Conservation (phyloP, 2,113 vertebrate genomes). For the Benitochromis conjunctus region DNA sequence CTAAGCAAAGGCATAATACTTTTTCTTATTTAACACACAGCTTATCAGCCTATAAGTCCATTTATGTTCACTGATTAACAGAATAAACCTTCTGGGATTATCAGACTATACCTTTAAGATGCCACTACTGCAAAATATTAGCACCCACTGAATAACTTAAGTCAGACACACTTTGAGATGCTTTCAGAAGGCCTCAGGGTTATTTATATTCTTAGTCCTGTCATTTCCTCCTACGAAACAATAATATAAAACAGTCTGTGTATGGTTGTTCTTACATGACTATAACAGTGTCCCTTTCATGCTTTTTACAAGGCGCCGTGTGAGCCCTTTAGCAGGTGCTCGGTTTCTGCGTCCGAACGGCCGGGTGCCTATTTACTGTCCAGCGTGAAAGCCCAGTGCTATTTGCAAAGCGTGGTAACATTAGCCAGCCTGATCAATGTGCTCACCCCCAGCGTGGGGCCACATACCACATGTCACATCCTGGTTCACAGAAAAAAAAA, state of each 20-base stretch:
- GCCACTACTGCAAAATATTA: background rate
- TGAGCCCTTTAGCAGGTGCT: constrained; percentile 48
- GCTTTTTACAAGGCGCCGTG: constrained; percentile 31
- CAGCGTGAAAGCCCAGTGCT: constrained; percentile 25
- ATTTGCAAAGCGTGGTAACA: constrained; percentile 64
- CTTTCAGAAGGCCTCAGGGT: background rate
- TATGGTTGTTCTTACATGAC: constrained; percentile 13
- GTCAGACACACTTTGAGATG: background rate
- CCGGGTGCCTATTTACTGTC: constrained; percentile 20
- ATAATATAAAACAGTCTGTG: background rate
- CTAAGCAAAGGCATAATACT: background rate
- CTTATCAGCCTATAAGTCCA: background rate
- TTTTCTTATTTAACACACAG: background rate
- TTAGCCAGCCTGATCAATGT: constrained; percentile 56
- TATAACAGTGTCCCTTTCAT: background rate
- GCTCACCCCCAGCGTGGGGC: constrained; percentile 22
- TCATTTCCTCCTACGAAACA: background rate
- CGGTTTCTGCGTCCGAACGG: constrained; percentile 24
- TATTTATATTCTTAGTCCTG: background rate
- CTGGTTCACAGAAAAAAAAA: constrained; percentile 22
- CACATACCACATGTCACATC: constrained; percentile 40
- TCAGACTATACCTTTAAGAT: background rate
- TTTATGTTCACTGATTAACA: background rate
- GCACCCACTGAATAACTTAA: background rate
- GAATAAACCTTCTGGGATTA: background rate